Percentiles rank a stretch among this genome's conserved stretches.
Evolutionary conservation across 1,140 invertebrate species (phyloP).

Genomic region (Nasonia longicornis): DNA sequence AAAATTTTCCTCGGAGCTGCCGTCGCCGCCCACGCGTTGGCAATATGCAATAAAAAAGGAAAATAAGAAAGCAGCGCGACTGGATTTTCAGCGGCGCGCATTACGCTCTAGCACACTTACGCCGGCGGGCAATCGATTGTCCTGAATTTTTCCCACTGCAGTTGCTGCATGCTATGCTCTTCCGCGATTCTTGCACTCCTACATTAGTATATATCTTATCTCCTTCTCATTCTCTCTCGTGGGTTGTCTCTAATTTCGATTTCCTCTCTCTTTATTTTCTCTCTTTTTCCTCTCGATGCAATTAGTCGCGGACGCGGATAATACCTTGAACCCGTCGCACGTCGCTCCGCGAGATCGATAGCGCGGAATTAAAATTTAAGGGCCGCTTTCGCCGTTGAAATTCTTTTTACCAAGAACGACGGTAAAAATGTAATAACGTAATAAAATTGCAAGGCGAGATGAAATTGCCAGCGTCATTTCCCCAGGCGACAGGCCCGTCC

Average conservation of each 20-base stretch:
- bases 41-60: constrained; percentile 1
- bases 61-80: background rate
- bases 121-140: constrained; percentile 43
- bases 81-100: constrained; percentile 34
- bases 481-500: background rate
- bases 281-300: background rate
- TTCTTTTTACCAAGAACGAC: background rate
- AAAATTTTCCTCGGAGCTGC: background rate
- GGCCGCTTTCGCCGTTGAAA: no score
- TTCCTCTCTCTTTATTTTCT: background rate
- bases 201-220: background rate
- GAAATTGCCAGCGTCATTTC: background rate
- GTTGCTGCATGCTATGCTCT: background rate
- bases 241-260: background rate
- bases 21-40: background rate
- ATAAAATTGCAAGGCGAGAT: background rate
- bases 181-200: constrained; percentile 12
- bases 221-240: background rate
- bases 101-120: constrained; percentile 31
- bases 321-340: background rate
- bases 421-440: background rate
- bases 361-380: background rate
- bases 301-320: background rate
- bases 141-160: constrained; percentile 44
- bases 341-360: background rate